Percentiles rank a stretch among this genome's conserved stretches.
These are phyloP conservation scores for Lathamus discolor DNA, from an alignment of 2,113 vertebrate genomes.

Conservation along the genomic window DNA sequence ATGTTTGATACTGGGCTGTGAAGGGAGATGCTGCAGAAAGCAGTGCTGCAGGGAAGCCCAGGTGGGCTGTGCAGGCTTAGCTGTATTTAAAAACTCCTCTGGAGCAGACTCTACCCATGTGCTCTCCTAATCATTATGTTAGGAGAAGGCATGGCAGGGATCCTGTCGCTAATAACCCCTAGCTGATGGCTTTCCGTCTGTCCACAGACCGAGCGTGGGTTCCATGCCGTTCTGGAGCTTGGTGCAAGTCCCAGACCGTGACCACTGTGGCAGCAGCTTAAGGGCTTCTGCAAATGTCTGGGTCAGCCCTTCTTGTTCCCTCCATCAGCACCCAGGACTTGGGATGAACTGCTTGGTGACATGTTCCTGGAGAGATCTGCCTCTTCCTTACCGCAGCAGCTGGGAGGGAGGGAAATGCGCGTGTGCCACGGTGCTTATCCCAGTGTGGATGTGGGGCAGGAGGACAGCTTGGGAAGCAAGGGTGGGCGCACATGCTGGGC, in stretches of 20 bases:
- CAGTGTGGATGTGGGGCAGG: accelerated
- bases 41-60: not conserved
- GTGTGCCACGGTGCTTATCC: not conserved
- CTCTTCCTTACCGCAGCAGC: accelerated
- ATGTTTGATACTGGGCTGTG: not conserved
- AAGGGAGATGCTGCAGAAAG: not conserved
- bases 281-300: not conserved
- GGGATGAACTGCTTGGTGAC: not conserved
- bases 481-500: accelerated
- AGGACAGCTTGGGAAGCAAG: accelerated
- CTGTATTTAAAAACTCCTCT: not conserved
- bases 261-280: accelerated
- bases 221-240: not conserved
- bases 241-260: not conserved
- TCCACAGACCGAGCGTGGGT: not conserved
- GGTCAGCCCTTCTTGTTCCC: not conserved
- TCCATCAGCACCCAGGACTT: too few relatives aligned
- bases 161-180: not conserved
- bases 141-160: not conserved
- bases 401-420: not conserved
- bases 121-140: not conserved
- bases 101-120: not conserved
- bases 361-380: not conserved
- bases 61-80: not conserved
- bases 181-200: not conserved